A percentile compares a stretch with the other conserved stretches of the same genome.
Conservation (phyloP, 1,140 invertebrate species). For the Bombus polaris region DNA sequence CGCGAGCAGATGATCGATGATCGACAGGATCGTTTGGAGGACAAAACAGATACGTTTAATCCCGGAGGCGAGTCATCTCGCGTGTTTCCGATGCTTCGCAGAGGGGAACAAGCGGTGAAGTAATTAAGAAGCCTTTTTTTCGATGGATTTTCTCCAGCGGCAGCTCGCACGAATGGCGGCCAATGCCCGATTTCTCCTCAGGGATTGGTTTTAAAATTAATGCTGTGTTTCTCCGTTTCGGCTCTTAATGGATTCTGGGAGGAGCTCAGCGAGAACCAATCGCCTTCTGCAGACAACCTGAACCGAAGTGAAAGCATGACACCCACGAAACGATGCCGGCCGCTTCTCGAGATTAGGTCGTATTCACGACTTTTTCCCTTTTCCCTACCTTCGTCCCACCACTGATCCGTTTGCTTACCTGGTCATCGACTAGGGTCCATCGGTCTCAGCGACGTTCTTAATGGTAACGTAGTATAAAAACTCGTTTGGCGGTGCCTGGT, state of each 20-base stretch:
- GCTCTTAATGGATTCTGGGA: constrained; percentile 82
- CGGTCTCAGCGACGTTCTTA: background rate
- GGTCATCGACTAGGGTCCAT: constrained; percentile 14
- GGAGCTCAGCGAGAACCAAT: constrained; percentile 80
- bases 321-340: constrained; percentile 77
- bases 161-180: constrained; percentile 71
- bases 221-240: constrained; percentile 80
- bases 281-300: constrained; percentile 70
- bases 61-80: constrained; percentile 54
- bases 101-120: constrained; percentile 40
- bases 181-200: constrained; percentile 72
- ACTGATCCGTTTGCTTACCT: constrained; percentile 20
- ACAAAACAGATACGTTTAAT: constrained; percentile 54
- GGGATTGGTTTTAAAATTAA: constrained; percentile 81
- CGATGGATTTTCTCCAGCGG: constrained; percentile 63
- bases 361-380: constrained; percentile 70
- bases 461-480: background rate
- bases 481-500: background rate
- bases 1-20: constrained; percentile 26
- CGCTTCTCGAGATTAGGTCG: constrained; percentile 72
- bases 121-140: constrained; percentile 75
- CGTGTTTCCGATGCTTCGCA: constrained; percentile 57
- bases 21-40: constrained; percentile 31
- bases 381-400: constrained; percentile 18
- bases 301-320: constrained; percentile 77